Conservation (phyloP, 2,888 invertebrate species). For the Lasius platythorax region DNA sequence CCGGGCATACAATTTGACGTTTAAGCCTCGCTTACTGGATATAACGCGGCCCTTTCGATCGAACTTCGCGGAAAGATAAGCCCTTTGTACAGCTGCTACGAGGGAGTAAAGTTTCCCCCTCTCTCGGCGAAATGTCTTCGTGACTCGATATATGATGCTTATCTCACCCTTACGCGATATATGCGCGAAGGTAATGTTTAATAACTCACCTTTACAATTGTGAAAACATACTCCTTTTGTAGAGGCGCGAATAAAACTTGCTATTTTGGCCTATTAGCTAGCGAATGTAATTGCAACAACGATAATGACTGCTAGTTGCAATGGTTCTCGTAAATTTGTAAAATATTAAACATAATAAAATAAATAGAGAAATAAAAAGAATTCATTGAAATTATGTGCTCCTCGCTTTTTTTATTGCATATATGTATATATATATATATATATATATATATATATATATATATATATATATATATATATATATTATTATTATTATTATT, state of each 20-base stretch:
- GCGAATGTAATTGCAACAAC: not conserved
- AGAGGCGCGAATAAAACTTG: not conserved
- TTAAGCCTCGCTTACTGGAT: conserved; percentile 61
- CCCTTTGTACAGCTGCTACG: conserved; percentile 60
- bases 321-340: not conserved
- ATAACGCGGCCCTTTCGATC: conserved; percentile 58
- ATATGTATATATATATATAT: not conserved
- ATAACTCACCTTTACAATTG: conserved; percentile 48
- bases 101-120: conserved; percentile 14
- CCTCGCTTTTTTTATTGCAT: not conserved
- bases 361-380: not conserved
- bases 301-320: not conserved
- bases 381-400: not conserved
- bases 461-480: no score
- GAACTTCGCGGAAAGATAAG: conserved; percentile 58
- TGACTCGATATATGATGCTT: conserved; percentile 33
- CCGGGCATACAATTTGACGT: conserved; percentile 65
- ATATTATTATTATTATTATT: no score
- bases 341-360: not conserved
- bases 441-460: no score
- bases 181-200: conserved; percentile 52
- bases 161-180: conserved; percentile 48
- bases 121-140: conserved; percentile 30
- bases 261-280: not conserved
- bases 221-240: conserved; percentile 4